Base-by-base conservation (phyloP, 2,797 vertebrate genomes). In the Bucorvus abyssinicus region DNA sequence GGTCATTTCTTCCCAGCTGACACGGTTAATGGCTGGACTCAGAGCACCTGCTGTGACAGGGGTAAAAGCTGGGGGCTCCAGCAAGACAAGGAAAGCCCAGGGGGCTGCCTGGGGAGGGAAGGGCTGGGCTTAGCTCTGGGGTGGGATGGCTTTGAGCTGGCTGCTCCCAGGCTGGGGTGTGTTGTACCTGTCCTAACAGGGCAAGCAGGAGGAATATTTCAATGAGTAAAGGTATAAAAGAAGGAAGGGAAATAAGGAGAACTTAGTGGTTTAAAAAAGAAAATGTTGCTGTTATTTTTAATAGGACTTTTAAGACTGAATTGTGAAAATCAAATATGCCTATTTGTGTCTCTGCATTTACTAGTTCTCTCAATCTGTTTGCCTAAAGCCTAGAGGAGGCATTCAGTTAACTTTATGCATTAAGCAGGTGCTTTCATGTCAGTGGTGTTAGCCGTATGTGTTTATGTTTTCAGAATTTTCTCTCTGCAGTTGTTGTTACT, bases 1-100 rank as follows among this genome's bases (percentile, higher is more conserved):
- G 96, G 97, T 97, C 90, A 94, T 69, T 90, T 84, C 68, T 94
- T 87, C 84, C 56, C 94, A 86, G 82, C 75, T 96, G 87, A 57
- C 85, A 83, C 64, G 67, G 67, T 61, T 91, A 89, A 77, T 15
- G 74, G 38, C 3, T 70, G 53, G 45, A 61, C 32, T 80, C 83
- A 34, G 63, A 81, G 26, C 65, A 71, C 10, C 34, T 59, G 30
- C 42, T 27, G 15, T 55, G 63, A 3, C 4, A 10, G 5, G 73
- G 42, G 42, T 68, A 38, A 27, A 38, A 67, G 29, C 73, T 65
- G 91, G n/a, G 18, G 71, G 65, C n/a, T 16, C 12, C 10, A 11
- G 7, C 0, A 9, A 6, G 23, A 1, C 4, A 4, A 10, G 42
- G 14, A 6, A 6, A 29, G 19, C 19, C 2, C 2, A 4, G 21